Conservation (phyloP, 37 sponge, comb jelly and placozoan genomes). For the Axinella damicornis region DNA sequence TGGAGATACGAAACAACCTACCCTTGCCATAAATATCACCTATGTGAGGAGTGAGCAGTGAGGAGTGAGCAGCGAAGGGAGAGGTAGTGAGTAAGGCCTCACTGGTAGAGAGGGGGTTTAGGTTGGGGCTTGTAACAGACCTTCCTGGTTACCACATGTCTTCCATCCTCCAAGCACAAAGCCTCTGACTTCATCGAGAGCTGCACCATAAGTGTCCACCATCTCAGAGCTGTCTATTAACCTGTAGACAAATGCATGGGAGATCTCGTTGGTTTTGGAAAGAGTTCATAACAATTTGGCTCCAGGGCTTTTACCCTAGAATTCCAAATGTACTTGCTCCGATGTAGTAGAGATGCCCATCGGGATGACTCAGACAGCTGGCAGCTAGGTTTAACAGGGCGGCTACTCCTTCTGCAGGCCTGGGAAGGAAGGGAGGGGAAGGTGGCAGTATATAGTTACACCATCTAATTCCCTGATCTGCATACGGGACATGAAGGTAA, state of each 20-base stretch:
- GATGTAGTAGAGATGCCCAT: constrained; percentile 65
- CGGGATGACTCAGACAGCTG: constrained; percentile 13
- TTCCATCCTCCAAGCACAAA: constrained; percentile 67
- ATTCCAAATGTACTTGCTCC: constrained; percentile 56
- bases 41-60: too few relatives aligned
- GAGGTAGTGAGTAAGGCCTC: neutral
- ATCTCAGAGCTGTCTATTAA: constrained; percentile 79
- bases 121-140: neutral
- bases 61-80: neutral
- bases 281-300: too few relatives aligned
- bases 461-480: neutral
- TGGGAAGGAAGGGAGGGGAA: neutral
- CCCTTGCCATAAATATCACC: constrained; percentile 39
- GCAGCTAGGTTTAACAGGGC: constrained; percentile 36
- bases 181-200: constrained; percentile 59
- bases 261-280: too few relatives aligned
- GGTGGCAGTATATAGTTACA: neutral
- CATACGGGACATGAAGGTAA: too few relatives aligned
- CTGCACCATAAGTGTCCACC: constrained; percentile 69
- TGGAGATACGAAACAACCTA: constrained; percentile 46
- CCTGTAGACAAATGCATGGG: constrained; percentile 4
- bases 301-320: constrained; percentile 12
- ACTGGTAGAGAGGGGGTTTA: too few relatives aligned
- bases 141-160: constrained; percentile 32
- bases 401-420: constrained; percentile 39